Evolutionary conservation across 2,888 invertebrate species (phyloP).

Genomic region (Boloria euphrosyne): DNA sequence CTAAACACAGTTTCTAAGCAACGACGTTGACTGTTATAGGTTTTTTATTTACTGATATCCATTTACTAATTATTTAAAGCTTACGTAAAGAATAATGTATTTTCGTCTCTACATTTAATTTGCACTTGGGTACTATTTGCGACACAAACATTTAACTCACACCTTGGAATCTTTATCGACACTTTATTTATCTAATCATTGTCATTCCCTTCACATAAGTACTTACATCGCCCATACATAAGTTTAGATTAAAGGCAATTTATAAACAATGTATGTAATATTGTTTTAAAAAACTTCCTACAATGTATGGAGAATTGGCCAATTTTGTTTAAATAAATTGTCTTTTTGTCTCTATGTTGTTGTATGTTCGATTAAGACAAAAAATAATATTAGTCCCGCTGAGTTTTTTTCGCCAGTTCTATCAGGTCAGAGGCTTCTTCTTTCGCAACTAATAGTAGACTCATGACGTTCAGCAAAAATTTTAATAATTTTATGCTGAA

Average conservation of each 20-base stretch:
- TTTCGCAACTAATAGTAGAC: too few relatives aligned
- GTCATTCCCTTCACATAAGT: constrained; percentile 39
- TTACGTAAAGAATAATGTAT: background rate
- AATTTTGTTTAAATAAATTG: background rate
- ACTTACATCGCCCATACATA: constrained; percentile 4
- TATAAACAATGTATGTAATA: too few relatives aligned
- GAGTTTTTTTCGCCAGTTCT: too few relatives aligned
- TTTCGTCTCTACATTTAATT: background rate
- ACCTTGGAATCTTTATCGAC: constrained; percentile 37
- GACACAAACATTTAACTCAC: constrained; percentile 23
- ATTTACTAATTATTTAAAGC: background rate
- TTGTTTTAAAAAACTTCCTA: too few relatives aligned
- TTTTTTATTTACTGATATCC: background rate
- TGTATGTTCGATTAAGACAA: too few relatives aligned
- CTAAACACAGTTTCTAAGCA: constrained; percentile 7
- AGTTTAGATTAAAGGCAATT: background rate
- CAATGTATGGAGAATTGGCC: too few relatives aligned
- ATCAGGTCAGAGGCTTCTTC: too few relatives aligned
- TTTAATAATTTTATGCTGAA: too few relatives aligned
- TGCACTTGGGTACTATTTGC: constrained; percentile 23
- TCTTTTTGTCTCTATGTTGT: too few relatives aligned
- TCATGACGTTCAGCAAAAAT: too few relatives aligned
- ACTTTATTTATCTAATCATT: constrained; percentile 45
- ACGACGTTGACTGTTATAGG: constrained; percentile 1
- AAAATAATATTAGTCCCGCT: too few relatives aligned